Conservation (phyloP, 2,888 invertebrate genomes). For the Calameuta pallipes region DNA sequence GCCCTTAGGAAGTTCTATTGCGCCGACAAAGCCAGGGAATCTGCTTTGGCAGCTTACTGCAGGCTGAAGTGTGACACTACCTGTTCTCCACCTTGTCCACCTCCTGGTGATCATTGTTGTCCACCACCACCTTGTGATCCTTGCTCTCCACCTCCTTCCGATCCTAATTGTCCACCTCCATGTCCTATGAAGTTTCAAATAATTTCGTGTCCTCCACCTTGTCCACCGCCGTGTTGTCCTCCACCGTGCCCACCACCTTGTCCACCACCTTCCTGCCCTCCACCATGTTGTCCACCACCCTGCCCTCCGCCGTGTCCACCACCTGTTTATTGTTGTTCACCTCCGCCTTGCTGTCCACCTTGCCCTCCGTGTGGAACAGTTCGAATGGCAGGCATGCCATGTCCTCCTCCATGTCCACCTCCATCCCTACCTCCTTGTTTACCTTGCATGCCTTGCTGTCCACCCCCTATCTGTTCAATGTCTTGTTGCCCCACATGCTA, state of each 20-base stretch:
- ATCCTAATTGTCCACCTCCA: slow-evolving; percentile 46
- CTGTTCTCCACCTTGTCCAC: slow-evolving; percentile 20
- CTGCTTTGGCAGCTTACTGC: slow-evolving; percentile 54
- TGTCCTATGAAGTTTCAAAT: slow-evolving; percentile 9
- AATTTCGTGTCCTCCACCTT: slow-evolving; percentile 28
- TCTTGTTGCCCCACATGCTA: slow-evolving; percentile 16
- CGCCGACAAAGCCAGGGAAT: slow-evolving; percentile 49
- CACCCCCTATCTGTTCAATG: slow-evolving; percentile 14
- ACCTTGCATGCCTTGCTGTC: slow-evolving; percentile 17
- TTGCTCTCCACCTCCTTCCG: slow-evolving; percentile 33
- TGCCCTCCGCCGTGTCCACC: slow-evolving; percentile 16
- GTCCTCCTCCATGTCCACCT: slow-evolving; percentile 23
- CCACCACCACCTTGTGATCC: slow-evolving; percentile 22
- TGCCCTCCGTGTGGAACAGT: slow-evolving; percentile 20
- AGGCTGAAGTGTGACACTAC: slow-evolving; percentile 41
- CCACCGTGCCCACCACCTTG: slow-evolving; percentile 7
- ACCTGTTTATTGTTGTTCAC: slow-evolving; percentile 1
- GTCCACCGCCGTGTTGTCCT: slow-evolving; percentile 12
- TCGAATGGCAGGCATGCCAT: slow-evolving; percentile 10
- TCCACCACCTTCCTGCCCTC: slow-evolving; percentile 29
- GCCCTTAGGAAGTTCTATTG: slow-evolving; percentile 50
- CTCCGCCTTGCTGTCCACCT: slow-evolving; percentile 15
- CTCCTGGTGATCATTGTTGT: slow-evolving; percentile 8
- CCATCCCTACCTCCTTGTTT: slow-evolving; percentile 15
- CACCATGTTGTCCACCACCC: neutral